Base-by-base conservation (phyloP, 2,888 invertebrate species). In the Timema podura region DNA sequence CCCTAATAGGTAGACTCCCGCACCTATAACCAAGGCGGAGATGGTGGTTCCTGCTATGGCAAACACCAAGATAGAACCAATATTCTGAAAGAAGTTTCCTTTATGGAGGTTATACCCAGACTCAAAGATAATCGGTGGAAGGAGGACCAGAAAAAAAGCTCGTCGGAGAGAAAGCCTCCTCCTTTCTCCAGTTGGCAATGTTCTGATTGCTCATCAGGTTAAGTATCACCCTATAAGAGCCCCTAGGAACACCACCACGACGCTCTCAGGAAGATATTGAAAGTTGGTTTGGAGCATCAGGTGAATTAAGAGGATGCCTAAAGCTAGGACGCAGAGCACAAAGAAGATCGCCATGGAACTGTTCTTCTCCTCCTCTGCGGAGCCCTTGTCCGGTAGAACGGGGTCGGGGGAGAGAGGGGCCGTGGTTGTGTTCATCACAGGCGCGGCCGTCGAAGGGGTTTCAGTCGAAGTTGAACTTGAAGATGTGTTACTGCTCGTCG, bases 91-190 rank as follows among this genome's bases (percentile, higher is more conserved):
- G 78, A 93, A 94, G 78, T 94, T 93, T 74, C 97, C 98, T 83
- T 99, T 99, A 79, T 99, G 98, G 72, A 99, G 86, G 85, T 98
- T 99, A 80, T 98, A 99, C 5, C 98, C 98, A 5, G 97, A 97
- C 82, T 99, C 99, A 84, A 99, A 99, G 77, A 99, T 99, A 70
- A 99, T 99, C 0, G 99, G 99, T 10, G 99, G 99, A 68, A 99
- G 82, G 0, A 99, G 86, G 5, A 99, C 93, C 68, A 99, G 86
- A 79, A 99, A 99, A 81, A 99, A 99, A 44, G 98, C 95, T n/a
- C 30, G 98, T 99, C 0, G 99, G 98, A 8, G 97, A 96, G 79
- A 99, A 97, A 0, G 97, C 95, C 82, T 99, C 98, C 80, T 98
- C 98, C 80, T 96, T 94, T 79, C 95, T 89, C 96, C 96, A 97